Base-by-base conservation (phyloP, 2,797 vertebrate species). In the Adrianichthys oophorus region DNA sequence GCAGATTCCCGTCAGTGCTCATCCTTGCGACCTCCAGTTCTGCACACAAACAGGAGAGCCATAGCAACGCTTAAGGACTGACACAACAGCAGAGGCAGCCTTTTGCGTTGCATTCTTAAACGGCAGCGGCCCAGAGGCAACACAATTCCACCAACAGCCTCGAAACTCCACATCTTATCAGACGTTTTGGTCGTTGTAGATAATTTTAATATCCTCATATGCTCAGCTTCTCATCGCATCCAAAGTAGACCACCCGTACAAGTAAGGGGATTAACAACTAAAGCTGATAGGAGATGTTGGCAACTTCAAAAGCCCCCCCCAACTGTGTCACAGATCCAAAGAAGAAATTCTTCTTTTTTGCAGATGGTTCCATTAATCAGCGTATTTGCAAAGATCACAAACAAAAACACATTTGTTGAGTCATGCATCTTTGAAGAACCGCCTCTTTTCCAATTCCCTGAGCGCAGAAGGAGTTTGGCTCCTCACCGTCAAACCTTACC, bases 21-120 rank as follows among this genome's bases (percentile, higher is more conserved):
- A 99, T 92, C 66, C 97, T 93, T 0, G 96, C 96, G 70, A 99
- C 98, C 89, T 98, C 96, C 76, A 99, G 85, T 79, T 98, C 98
- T 99, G 87, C 24, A 54, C n/a, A 58, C 19, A 64, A 5, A 62
- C 21, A 67, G 1, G 32, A 59, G 1, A 37, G 32, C 21, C 40
- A 29, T n/a, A 12, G 32, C 29, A 54, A 56, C 26, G 52, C 61
- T 59, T 16, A 59, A 1, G 7, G 29, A 62, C 68, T 44, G 42
- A 59, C 62, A 37, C 5, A 48, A 5, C 15, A 47, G 24, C 47
- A 17, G 7, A 24, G 16, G 46, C 45, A 26, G 7, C 15, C 0
- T 19, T 15, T 15, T 42, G 46, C 10, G 19, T 1, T 42, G 46
- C 10, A 16, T 1, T 7, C 12, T 16, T 46, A 40, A 12, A n/a